Evolutionary conservation across 2,888 invertebrate genomes (phyloP).

Genomic region (Drosophila picticornis): DNA sequence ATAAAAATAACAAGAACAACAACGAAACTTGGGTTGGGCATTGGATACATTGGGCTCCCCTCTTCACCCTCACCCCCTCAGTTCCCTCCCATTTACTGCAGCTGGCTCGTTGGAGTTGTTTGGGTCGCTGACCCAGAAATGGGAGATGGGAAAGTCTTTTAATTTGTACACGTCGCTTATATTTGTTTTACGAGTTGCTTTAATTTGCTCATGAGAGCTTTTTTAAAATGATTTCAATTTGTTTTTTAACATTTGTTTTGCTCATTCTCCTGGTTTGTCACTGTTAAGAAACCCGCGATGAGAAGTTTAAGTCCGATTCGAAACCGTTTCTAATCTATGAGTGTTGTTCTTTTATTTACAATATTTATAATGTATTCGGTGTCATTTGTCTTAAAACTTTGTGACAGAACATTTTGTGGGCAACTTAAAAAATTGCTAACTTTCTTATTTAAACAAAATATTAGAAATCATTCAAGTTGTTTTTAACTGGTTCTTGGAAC

Average conservation of each 20-base stretch:
- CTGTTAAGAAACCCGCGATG: neutral
- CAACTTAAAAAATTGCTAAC: neutral
- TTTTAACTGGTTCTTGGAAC: neutral
- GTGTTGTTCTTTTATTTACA: neutral
- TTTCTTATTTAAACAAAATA: neutral
- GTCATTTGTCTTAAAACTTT: neutral
- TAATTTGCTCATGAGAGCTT: conserved; percentile 7
- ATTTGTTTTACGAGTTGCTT: conserved; percentile 22
- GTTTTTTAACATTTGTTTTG: conserved; percentile 3
- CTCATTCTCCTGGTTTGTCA: neutral
- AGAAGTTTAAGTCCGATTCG: neutral
- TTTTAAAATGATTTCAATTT: conserved; percentile 37
- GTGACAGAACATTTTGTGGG: neutral
- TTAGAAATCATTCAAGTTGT: neutral
- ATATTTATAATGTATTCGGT: neutral
- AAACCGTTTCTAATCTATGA: neutral
- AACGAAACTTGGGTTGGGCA: conserved; percentile 55
- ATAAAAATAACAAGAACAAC: conserved; percentile 27
- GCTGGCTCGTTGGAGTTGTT: conserved; percentile 56
- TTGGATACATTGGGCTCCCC: conserved; percentile 16
- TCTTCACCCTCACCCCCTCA: conserved; percentile 7
- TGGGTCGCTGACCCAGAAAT: conserved; percentile 85
- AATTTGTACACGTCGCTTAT: conserved; percentile 50
- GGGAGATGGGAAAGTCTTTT: conserved; percentile 83
- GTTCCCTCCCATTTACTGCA: conserved; percentile 12